Evolutionary conservation across 2,888 invertebrate species (phyloP), one percentile per base, ranked within the genome.

Genomic region (Julus scanicus): DNA sequence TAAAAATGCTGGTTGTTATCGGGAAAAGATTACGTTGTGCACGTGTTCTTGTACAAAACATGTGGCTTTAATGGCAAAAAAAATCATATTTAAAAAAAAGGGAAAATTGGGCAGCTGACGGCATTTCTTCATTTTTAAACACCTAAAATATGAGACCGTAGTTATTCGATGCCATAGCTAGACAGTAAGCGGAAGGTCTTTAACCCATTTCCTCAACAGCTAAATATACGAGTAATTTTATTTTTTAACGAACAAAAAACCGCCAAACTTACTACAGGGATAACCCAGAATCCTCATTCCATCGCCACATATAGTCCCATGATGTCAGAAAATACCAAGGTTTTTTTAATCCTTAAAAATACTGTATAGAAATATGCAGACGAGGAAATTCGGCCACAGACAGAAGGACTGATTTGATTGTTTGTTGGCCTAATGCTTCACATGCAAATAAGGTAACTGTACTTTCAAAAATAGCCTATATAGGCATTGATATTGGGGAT

Each of bases 261-360:
- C 63, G 63, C 63, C 63, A n/a, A 63, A 63, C 63, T n/a, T 63
- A n/a, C 63, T 63, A 63, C 63, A n/a, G 63, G 63, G 63, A 63
- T 63, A 63, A 63, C 63, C 63, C 63, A 63, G 63, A 63, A 63
- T 63, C 63, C 63, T 63, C 63, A 63, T 63, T 63, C n/a, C 63
- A n/a, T 63, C 63, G 63, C 63, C 63, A 63, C 63, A n/a, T 63
- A 63, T 63, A 63, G 63, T 63, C n/a, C 20, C 63, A 63, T 63
- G 63, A 63, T 63, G 63, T 63, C 63, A 63, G n/a, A n/a, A 63
- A 63, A 63, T 63, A n/a, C 63, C 63, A 17, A 63, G n/a, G 63
- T n/a, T 63, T 63, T 63, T 63, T 63, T 63, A n/a, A 2, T n/a
- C 53, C 53, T 17, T 17, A 0, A 15, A 53, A 53, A 53, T 11